phyloP scores from a whole-genome alignment of 2,888 invertebrate genomes.

The Drosophila setosimentum region DNA sequence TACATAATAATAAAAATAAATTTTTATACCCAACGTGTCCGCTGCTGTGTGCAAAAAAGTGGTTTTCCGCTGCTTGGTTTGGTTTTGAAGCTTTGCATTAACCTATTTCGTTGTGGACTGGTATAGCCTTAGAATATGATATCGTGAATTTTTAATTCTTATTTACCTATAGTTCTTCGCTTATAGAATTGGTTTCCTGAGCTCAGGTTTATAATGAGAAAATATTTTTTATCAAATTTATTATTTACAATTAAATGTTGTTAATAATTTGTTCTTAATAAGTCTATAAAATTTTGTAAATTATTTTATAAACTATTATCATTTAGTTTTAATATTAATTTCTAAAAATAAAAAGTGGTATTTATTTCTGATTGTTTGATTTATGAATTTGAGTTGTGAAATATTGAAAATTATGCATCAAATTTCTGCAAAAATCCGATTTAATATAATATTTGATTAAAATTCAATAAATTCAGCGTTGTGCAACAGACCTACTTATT shows the following conservation, averaged over 20 bases:
- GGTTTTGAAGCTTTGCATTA: slow-evolving; percentile 16
- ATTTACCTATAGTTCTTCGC: neutral
- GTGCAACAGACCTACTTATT: neutral
- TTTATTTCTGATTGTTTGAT: neutral
- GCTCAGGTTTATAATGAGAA: neutral
- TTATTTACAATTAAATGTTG: neutral
- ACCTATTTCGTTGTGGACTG: neutral
- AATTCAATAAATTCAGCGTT: neutral
- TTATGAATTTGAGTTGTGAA: neutral
- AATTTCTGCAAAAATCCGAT: neutral
- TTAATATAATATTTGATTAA: neutral
- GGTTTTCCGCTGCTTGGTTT: slow-evolving; percentile 5
- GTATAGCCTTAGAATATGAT: neutral
- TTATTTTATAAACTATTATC: neutral
- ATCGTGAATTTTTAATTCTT: neutral
- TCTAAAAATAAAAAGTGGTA: neutral
- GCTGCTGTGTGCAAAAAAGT: slow-evolving; percentile 45
- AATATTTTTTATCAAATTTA: neutral
- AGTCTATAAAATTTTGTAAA: too few species aligned
- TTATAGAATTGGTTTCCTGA: neutral
- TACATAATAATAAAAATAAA: slow-evolving; percentile 77
- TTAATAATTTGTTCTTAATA: neutral
- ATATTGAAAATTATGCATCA: neutral
- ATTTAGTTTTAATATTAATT: neutral
- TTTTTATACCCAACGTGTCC: slow-evolving; percentile 75